phyloP scores from a whole-genome alignment of 2,113 vertebrate species.

The Plecturocebus donacophilus region DNA sequence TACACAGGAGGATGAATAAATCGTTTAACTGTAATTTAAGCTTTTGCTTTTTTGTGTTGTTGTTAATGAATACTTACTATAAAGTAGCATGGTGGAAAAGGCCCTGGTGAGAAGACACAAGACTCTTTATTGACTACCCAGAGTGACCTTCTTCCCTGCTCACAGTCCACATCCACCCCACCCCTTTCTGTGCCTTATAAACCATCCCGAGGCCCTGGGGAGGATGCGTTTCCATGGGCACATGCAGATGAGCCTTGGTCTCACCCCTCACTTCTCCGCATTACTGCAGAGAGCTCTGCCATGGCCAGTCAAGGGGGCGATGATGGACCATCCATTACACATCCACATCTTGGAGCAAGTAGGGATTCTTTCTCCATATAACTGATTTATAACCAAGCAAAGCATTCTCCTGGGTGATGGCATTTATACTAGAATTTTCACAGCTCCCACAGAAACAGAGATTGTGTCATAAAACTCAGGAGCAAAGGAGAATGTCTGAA shows the following conservation, averaged over 20 bases:
- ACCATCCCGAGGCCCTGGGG: not conserved
- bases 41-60: not conserved
- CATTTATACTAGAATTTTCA: slow-evolving; percentile 34
- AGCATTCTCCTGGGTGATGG: slow-evolving; percentile 5
- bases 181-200: not conserved
- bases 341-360: not conserved
- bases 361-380: not conserved
- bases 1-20: rapidly evolving
- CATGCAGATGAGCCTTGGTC: not conserved
- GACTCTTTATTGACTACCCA: not conserved
- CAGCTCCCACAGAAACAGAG: not conserved
- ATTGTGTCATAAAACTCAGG: slow-evolving; percentile 27
- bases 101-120: not conserved
- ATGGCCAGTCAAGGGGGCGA: not conserved
- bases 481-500: not conserved
- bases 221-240: not conserved
- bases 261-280: rapidly evolving
- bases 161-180: not conserved
- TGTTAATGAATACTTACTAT: not conserved
- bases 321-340: rapidly evolving
- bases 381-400: slow-evolving; percentile 13
- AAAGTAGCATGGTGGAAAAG: not conserved
- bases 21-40: not conserved
- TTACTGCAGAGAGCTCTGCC: not conserved
- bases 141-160: not conserved